Conservation (phyloP, 2,113 vertebrate species). For the Struthio camelus region DNA sequence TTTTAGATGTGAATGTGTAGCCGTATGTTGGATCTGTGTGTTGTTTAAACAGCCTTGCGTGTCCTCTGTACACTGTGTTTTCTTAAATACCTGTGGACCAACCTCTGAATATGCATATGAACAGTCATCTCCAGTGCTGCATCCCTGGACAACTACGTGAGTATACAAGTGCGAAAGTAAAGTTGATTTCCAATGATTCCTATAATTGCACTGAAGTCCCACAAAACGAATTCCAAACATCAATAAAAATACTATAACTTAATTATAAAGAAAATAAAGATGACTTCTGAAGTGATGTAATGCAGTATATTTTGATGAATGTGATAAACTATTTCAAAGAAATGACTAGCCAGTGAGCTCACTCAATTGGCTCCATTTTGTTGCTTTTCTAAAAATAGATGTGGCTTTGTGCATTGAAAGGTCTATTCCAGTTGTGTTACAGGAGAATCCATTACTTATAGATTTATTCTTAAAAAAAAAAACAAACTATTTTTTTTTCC, state of each 20-base stretch:
- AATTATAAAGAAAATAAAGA: neutral
- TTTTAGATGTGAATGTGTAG: neutral
- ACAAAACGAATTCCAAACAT: neutral
- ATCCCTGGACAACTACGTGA: neutral
- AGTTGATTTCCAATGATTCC: neutral
- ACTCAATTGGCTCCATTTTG: neutral
- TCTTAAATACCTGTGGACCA: neutral
- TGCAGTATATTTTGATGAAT: neutral
- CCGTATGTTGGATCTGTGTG: neutral
- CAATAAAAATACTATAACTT: neutral
- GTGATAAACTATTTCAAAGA: constrained; percentile 21
- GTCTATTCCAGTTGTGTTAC: neutral
- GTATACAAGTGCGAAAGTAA: neutral
- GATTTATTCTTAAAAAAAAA: neutral
- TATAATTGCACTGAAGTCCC: neutral
- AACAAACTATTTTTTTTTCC: neutral
- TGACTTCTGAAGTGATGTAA: neutral
- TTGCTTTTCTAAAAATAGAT: constrained; percentile 21
- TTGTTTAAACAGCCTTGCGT: neutral
- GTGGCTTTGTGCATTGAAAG: neutral
- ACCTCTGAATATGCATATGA: neutral
- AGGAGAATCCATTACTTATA: constrained; percentile 9
- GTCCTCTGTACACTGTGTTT: neutral
- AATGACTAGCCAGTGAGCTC: constrained; percentile 43
- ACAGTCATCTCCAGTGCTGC: neutral